Evolutionary conservation across 2,797 vertebrate species (phyloP).

Genomic region (Stomatorhinus walkeri): DNA sequence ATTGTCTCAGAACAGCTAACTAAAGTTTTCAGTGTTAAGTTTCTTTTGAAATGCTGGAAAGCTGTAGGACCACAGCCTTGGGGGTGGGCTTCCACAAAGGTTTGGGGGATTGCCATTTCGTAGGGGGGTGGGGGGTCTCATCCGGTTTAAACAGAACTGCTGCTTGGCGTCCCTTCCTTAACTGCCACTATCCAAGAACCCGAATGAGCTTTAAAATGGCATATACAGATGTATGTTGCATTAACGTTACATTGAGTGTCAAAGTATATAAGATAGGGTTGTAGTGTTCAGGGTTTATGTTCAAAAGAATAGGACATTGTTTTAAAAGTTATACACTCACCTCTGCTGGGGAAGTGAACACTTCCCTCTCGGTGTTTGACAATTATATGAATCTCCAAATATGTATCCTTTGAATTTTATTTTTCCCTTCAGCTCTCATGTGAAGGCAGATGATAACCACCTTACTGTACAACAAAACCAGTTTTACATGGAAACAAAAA

Average conservation of each 20-base stretch:
- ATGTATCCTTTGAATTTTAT: constrained; percentile 15
- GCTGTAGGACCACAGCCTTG: background rate
- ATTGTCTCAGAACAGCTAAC: background rate
- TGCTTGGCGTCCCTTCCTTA: background rate
- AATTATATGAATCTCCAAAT: background rate
- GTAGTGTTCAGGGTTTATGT: background rate
- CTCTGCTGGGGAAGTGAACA: background rate
- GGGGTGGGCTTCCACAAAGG: background rate
- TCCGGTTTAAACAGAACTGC: background rate
- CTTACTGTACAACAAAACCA: constrained; percentile 84
- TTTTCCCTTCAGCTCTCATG: constrained; percentile 51
- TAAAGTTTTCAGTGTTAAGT: background rate
- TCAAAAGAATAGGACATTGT: background rate
- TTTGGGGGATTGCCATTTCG: background rate
- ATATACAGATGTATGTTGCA: background rate
- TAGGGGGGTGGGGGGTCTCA: background rate
- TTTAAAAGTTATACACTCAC: background rate
- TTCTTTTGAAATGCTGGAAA: background rate
- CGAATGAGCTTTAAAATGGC: background rate
- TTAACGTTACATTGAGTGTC: background rate
- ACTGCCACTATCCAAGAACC: background rate
- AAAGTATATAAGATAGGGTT: background rate
- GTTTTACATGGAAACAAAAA: constrained; percentile 74
- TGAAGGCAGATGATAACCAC: constrained; percentile 78
- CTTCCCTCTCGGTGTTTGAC: background rate